Conservation (phyloP, 2,888 invertebrate genomes). For the Lasius fuliginosus region DNA sequence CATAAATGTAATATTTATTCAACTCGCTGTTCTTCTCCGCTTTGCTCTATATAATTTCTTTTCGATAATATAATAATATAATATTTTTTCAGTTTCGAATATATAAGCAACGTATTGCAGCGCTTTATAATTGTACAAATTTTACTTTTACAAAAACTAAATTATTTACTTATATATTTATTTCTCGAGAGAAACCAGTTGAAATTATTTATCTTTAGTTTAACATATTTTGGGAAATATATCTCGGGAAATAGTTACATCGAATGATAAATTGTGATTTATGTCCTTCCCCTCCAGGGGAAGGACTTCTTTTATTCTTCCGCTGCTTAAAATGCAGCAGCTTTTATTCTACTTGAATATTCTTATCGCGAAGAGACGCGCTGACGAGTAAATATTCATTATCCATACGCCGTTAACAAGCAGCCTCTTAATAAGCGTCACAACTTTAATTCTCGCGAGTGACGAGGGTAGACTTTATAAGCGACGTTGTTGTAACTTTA, state of each 20-base stretch:
- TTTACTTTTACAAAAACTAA: not conserved
- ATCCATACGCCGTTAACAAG: conserved; percentile 51
- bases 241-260: not conserved
- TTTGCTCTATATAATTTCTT: not conserved
- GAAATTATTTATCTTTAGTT: not conserved
- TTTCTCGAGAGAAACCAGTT: not conserved
- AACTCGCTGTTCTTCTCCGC: not conserved
- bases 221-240: not conserved
- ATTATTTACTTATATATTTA: not conserved
- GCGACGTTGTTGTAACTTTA: conserved; percentile 43
- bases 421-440: conserved; percentile 55
- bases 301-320: conserved; percentile 5
- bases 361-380: conserved; percentile 34
- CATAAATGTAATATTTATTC: conserved; percentile 9
- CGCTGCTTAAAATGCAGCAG: conserved; percentile 44
- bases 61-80: not conserved
- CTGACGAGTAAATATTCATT: conserved; percentile 59
- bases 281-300: not conserved
- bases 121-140: not conserved
- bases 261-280: conserved; percentile 32
- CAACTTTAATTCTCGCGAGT: conserved; percentile 43
- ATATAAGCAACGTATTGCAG: not conserved
- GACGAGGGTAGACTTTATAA: conserved; percentile 53
- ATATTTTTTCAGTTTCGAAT: not conserved
- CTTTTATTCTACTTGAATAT: conserved; percentile 45